A percentile compares a stretch with the other conserved stretches of the same genome.
Conservation (phyloP, 2,113 vertebrate species). For the Willisornis vidua region DNA sequence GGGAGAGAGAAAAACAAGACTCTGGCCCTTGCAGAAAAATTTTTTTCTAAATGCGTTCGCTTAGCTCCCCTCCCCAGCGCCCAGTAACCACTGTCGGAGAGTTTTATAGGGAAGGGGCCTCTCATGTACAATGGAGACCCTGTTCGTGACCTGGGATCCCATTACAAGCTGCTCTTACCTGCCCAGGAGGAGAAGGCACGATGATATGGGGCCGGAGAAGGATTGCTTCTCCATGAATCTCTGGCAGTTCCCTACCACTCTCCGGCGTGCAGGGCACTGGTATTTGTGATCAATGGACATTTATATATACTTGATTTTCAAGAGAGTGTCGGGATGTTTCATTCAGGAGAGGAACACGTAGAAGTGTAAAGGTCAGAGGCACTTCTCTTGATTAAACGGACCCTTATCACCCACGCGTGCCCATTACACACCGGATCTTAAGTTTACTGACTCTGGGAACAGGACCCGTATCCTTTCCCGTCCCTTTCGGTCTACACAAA, state of each 20-base stretch:
- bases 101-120: slow-evolving; percentile 37
- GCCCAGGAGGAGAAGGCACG: neutral
- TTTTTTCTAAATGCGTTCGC: neutral
- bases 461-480: neutral
- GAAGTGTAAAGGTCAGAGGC: neutral
- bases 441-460: neutral
- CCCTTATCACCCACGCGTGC: neutral
- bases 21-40: neutral
- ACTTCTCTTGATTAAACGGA: neutral
- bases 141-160: slow-evolving; percentile 38
- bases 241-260: neutral
- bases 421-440: neutral
- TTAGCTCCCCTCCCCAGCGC: neutral
- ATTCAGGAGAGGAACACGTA: neutral
- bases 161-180: slow-evolving; percentile 31
- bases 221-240: neutral
- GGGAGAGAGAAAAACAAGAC: neutral
- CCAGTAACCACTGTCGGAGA: neutral
- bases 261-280: neutral
- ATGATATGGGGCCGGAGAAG: neutral
- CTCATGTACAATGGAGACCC: slow-evolving; percentile 23
- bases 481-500: neutral
- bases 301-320: neutral
- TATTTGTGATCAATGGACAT: neutral
- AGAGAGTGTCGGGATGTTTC: neutral